A percentile compares a stretch with the other conserved stretches of the same genome.
Conservation (phyloP, 2,888 invertebrate species). For the Lochmaea crataegi region DNA sequence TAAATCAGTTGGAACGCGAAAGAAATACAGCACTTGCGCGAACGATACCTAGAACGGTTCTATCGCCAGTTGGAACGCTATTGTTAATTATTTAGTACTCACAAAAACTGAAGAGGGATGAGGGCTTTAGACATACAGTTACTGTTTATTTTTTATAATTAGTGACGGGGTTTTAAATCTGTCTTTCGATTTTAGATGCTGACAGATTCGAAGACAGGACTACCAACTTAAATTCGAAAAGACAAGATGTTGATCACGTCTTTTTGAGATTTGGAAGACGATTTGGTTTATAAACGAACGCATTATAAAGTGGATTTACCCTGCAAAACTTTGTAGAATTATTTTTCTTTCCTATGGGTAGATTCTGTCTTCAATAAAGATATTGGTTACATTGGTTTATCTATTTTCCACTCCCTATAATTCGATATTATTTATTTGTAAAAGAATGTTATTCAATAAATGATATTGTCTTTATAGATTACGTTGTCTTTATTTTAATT, state of each 20-base stretch:
- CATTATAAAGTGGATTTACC: background rate
- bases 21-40: too few species aligned
- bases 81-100: too few species aligned
- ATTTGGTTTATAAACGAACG: slow-evolving; percentile 41
- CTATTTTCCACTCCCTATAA: slow-evolving; percentile 11
- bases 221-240: slow-evolving; percentile 64
- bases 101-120: too few species aligned
- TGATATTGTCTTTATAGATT: slow-evolving; percentile 32
- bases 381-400: slow-evolving; percentile 16
- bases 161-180: background rate
- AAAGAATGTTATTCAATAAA: slow-evolving; percentile 30
- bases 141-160: background rate
- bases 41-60: too few species aligned
- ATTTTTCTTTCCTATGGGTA: slow-evolving; percentile 16
- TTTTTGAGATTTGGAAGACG: slow-evolving; percentile 89
- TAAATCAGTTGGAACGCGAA: too few species aligned
- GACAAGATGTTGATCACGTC: slow-evolving; percentile 91
- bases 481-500: slow-evolving; percentile 12
- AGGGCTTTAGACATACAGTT: background rate
- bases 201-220: slow-evolving; percentile 49
- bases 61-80: too few species aligned
- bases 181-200: slow-evolving; percentile 42
- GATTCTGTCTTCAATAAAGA: slow-evolving; percentile 23
- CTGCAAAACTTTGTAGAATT: background rate
- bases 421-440: slow-evolving; percentile 19